phyloP scores from a whole-genome alignment of 2,888 invertebrate genomes.

The Apomyelois bistriatella region DNA sequence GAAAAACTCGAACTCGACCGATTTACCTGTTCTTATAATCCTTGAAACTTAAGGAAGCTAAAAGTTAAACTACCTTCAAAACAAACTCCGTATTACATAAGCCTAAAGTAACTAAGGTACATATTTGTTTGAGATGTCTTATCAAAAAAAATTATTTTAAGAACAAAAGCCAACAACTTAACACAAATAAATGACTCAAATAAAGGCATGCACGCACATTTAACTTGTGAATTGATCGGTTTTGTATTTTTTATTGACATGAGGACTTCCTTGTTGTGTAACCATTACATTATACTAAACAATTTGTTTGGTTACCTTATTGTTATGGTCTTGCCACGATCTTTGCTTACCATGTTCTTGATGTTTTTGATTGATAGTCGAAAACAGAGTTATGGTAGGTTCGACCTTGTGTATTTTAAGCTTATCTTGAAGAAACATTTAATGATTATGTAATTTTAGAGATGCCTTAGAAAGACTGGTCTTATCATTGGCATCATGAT shows the following conservation, averaged over 20 bases:
- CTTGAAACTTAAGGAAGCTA: too few relatives aligned
- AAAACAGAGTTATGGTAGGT: neutral
- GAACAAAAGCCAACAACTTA: neutral
- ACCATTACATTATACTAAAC: too few relatives aligned
- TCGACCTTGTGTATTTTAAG: conserved; percentile 13
- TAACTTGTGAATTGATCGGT: conserved; percentile 8
- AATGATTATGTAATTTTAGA: neutral
- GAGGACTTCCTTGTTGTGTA: neutral
- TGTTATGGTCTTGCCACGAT: too few relatives aligned
- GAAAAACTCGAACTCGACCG: too few relatives aligned
- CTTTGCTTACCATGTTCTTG: neutral
- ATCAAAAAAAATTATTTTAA: neutral
- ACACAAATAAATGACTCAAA: neutral
- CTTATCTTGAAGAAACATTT: conserved; percentile 15
- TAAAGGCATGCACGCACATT: neutral
- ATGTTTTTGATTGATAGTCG: conserved; percentile 1
- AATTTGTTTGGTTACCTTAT: too few relatives aligned
- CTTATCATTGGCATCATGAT: neutral
- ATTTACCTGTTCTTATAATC: too few relatives aligned
- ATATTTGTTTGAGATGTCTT: too few relatives aligned
- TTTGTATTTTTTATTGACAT: neutral
- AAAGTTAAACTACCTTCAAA: too few relatives aligned
- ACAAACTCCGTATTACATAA: too few relatives aligned
- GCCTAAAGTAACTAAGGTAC: too few relatives aligned
- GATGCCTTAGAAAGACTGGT: neutral